These are phyloP conservation scores for Nomada hirtipes DNA, from an alignment of 2,888 invertebrate species.

Conservation along the genomic window DNA sequence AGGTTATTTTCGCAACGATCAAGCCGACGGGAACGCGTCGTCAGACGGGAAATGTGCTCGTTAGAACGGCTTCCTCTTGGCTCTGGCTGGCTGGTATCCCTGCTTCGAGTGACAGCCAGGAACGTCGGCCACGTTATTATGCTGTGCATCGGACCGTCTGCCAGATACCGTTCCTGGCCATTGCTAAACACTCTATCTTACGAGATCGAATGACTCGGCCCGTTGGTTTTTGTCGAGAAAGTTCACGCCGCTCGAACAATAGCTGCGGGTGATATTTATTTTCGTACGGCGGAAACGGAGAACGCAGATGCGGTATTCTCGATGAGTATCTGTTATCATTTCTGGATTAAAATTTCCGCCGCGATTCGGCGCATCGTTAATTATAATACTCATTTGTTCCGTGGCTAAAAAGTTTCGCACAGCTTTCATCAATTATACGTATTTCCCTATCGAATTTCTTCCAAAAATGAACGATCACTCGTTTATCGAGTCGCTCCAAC, in stretches of 20 bases:
- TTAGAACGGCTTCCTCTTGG: slow-evolving; percentile 61
- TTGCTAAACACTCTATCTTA: slow-evolving; percentile 56
- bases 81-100: slow-evolving; percentile 31
- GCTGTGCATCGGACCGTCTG: slow-evolving; percentile 19
- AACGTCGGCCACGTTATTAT: slow-evolving; percentile 52
- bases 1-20: slow-evolving; percentile 47
- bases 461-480: no score
- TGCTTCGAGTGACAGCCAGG: slow-evolving; percentile 40
- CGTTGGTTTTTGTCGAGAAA: not conserved
- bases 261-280: no score
- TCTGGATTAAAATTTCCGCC: no score
- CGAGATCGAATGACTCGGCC: slow-evolving; percentile 23
- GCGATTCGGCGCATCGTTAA: not conserved
- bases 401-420: no score
- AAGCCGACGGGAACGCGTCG: slow-evolving; percentile 44
- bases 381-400: not conserved
- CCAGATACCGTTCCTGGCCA: slow-evolving; percentile 5
- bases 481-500: no score
- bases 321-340: no score
- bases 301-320: no score
- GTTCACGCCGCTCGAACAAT: not conserved
- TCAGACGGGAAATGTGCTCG: slow-evolving; percentile 57
- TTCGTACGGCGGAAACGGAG: no score
- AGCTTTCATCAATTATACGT: no score
- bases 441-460: no score